Evolutionary conservation across 2,113 vertebrate genomes (phyloP).

Genomic region (Callipepla californica): DNA sequence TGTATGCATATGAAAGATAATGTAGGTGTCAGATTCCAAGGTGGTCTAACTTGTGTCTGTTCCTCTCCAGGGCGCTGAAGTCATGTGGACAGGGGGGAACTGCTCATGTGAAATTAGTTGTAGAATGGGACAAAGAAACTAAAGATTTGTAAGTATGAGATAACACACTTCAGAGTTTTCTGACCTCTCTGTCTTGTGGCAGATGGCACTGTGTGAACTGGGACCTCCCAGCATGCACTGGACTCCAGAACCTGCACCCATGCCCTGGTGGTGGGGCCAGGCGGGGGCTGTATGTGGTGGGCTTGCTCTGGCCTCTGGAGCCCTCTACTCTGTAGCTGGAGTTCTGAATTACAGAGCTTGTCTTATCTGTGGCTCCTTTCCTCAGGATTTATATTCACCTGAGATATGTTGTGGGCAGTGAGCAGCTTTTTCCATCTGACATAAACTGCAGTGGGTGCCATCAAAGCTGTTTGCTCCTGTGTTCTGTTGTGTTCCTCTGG

Average conservation of each 20-base stretch:
- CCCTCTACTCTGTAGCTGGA: not conserved
- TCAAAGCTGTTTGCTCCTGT: not conserved
- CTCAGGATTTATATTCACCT: not conserved
- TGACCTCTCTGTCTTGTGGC: not conserved
- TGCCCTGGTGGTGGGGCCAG: not conserved
- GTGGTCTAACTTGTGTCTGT: not conserved
- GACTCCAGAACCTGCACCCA: not conserved
- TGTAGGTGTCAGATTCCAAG: not conserved
- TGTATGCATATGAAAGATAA: rapidly evolving
- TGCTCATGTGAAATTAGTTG: slow-evolving; percentile 95
- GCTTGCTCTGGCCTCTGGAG: not conserved
- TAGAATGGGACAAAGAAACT: slow-evolving; percentile 99
- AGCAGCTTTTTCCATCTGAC: not conserved
- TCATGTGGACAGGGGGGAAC: slow-evolving; percentile 95
- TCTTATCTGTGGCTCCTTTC: not conserved
- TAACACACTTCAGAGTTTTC: not conserved
- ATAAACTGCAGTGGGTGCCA: not conserved
- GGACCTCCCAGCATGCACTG: not conserved
- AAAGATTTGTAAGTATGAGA: slow-evolving; percentile 94
- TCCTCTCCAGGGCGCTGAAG: slow-evolving; percentile 86
- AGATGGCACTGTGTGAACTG: not conserved
- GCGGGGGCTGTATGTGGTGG: too few species aligned
- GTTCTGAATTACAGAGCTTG: not conserved
- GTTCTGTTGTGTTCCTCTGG: not conserved
- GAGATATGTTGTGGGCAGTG: not conserved